Evolutionary conservation across 2,113 vertebrate species (phyloP).

Genomic region (Thinocorus orbignyianus): DNA sequence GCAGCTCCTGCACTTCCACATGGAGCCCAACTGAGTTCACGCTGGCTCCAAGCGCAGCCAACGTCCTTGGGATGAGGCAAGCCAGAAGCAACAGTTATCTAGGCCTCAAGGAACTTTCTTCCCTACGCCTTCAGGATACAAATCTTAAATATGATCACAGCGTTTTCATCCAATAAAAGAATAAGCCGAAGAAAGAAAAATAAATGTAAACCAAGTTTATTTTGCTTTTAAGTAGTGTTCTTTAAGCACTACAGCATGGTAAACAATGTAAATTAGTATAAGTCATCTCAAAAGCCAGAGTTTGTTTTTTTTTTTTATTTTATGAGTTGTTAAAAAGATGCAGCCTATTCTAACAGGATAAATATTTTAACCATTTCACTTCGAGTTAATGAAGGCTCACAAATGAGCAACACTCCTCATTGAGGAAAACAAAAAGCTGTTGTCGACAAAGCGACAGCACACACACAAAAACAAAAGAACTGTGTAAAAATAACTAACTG

Average conservation of each 20-base stretch:
- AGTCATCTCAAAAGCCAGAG: constrained; percentile 93
- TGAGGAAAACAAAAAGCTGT: constrained; percentile 99
- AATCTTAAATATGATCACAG: constrained; percentile 47
- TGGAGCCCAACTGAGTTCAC: neutral
- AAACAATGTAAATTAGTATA: constrained; percentile 99
- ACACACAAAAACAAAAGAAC: constrained; percentile 88
- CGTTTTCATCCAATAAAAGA: constrained; percentile 72
- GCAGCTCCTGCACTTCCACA: constrained; percentile 35
- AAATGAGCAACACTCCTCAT: constrained; percentile 99
- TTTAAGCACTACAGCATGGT: constrained; percentile 97
- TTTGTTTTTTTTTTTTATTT: constrained; percentile 79
- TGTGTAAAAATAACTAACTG: constrained; percentile 89
- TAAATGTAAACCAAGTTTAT: constrained; percentile 99
- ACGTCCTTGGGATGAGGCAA: constrained; percentile 31
- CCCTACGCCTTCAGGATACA: neutral
- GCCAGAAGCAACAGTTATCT: constrained; percentile 20
- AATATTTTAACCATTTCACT: constrained; percentile 98
- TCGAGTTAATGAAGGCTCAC: constrained; percentile 98
- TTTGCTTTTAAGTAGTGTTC: constrained; percentile 97
- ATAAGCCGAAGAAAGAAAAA: constrained; percentile 78
- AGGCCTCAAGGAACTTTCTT: constrained; percentile 1
- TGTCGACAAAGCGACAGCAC: constrained; percentile 99
- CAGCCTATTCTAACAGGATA: constrained; percentile 98
- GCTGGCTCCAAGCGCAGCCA: neutral
- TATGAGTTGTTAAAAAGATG: constrained; percentile 98